Base-by-base conservation (phyloP, 2,888 invertebrate species). In the Calliscelio sp. region DNA sequence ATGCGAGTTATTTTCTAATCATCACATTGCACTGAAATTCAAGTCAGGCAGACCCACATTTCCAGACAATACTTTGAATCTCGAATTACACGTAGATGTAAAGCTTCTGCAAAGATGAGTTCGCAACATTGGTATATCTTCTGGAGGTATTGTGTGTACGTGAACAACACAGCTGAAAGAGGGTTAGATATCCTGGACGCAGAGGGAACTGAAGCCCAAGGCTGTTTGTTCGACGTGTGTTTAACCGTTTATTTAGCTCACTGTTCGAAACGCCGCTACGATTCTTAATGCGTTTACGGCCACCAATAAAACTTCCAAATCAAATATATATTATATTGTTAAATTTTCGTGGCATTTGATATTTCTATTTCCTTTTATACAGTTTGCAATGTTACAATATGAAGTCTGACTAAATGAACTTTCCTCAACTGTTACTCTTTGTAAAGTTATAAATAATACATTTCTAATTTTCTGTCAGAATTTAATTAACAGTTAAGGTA, bases 61-160 rank as follows among this genome's bases (percentile, higher is more conserved):
- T 78, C 22, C 84, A 70, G 78, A 81, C 71, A 79, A 79, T 79
- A 71, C 85, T 81, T 66, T 35, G 75, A 70, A 75, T 75, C 81
- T 82, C 81, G 79, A 66, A 75, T 81, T 85, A 85, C 85, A 63
- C 84, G 84, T 84, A 55, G 66, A 84, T 77, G 75, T 80, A 80
- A 75, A 84, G 84, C 84, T 80, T 84, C 75, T 38, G 77, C 80
- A 59, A 66, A 65, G 84, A 75, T 80, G 81, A 81, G 81, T 78
- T 77, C 53, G 71, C 66, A 78, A 84, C 81, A 78, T 71, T 46
- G 77, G 80, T 66, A 49, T 78, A 77, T 57, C 71, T 77, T 53
- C 44, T 49, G 16, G 10, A 44, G 24, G 77, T 73, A 66, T 78
- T 73, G 78, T 59, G 51, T 71, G 77, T 55, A 55, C 77, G 77